These are phyloP conservation scores for Rhyzopertha dominica DNA, from an alignment of 1,140 invertebrate genomes.

Conservation along the genomic window DNA sequence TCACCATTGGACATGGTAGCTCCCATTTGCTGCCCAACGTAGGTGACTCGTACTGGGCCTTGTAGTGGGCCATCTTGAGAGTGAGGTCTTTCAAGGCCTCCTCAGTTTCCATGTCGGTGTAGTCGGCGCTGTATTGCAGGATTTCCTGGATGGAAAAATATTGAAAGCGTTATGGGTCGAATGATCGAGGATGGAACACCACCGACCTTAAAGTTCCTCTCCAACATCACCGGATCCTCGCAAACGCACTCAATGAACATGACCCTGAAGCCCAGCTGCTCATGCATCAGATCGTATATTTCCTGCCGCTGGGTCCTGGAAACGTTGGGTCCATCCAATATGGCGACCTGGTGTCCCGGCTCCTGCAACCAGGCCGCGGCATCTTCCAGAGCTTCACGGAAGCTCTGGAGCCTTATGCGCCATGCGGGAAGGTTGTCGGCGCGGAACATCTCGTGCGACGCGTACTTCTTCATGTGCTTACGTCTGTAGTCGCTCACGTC, in stretches of 20 bases:
- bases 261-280: slow-evolving; percentile 74
- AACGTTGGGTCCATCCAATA: slow-evolving; percentile 91
- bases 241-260: slow-evolving; percentile 93
- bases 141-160: slow-evolving; percentile 63
- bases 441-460: slow-evolving; percentile 78
- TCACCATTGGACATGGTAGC: slow-evolving; percentile 54
- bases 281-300: slow-evolving; percentile 68
- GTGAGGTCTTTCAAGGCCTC: slow-evolving; percentile 76
- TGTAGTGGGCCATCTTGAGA: slow-evolving; percentile 81
- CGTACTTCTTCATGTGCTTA: slow-evolving; percentile 71
- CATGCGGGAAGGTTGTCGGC: slow-evolving; percentile 77
- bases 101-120: slow-evolving; percentile 69
- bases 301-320: slow-evolving; percentile 72
- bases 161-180: not conserved
- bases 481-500: slow-evolving; percentile 81
- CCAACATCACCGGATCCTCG: slow-evolving; percentile 73
- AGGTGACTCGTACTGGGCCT: slow-evolving; percentile 72
- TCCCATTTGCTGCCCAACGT: slow-evolving; percentile 48
- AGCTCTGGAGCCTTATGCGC: slow-evolving; percentile 71
- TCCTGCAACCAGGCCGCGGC: slow-evolving; percentile 47
- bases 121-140: slow-evolving; percentile 85
- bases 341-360: slow-evolving; percentile 42
- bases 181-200: not conserved
- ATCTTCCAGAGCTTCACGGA: slow-evolving; percentile 78
- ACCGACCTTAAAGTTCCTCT: slow-evolving; percentile 73